Base-by-base conservation (phyloP, 2,113 vertebrate genomes). In the Typhlomys cinereus region DNA sequence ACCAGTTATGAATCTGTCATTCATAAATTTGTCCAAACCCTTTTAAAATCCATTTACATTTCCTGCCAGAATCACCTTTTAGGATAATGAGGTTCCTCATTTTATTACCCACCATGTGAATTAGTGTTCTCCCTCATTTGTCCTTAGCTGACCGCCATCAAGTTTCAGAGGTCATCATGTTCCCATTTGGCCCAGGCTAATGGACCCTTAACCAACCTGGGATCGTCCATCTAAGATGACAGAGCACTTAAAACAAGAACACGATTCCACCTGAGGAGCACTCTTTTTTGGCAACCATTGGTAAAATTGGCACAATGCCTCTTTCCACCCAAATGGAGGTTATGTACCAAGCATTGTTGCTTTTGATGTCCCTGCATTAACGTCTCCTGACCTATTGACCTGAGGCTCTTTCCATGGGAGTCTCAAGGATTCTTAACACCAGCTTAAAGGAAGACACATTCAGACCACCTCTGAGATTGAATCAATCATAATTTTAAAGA, bases 31-130 rank as follows among this genome's bases (percentile, higher is more conserved):
- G 84, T 92, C 94, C 84, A 95, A 95, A 95, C 50, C 95, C 92
- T 95, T 96, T 95, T 92, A 96, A 96, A 95, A 97, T 96, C 92
- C 93, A 96, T 97, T 96, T 96, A 90, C 92, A 95, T 95, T 95
- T 96, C 92, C 90, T 89, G 44, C 85, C 73, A 90, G 81, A 93
- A 96, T 96, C 92, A 95, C 95, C 92, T 96, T 96, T 97, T 94
- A 95, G 83, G 86, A 94, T 95, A 97, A 96, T 95, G 89, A 96
- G 95, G 91, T 84, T 89, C 86, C 76, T 96, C 20, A 2, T 96
- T 97, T 97, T 96, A 97, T 97, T 97, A 92, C 95, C 92, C 62
- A 85, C 89, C 11, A 12, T 73, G 78, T 96, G 92, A 96, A 96
- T 96, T 96, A 97, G 89, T 89, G 44, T 92, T 97, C 95, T 95